Evolutionary conservation across 2,888 invertebrate species (phyloP), one percentile per base, ranked within the genome.

Genomic region (Ariolimax columbianus): DNA sequence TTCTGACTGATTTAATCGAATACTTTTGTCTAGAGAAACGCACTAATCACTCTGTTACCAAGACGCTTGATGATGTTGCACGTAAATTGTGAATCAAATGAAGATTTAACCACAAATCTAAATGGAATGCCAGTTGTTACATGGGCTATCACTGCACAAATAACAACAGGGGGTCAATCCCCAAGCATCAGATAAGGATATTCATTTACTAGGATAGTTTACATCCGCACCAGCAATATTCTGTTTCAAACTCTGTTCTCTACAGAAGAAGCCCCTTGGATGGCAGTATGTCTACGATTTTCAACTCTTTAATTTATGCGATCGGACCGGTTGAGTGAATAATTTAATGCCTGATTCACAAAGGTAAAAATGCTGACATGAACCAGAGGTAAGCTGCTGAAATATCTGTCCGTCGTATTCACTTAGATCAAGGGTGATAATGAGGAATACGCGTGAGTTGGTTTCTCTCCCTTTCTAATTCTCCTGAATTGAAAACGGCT

Each of bases 341-440:
- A 47, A 47, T 47, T 47, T 14, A 47, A 11, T 47, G 47, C 7
- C 14, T 47, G 14, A 47, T 47, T 47, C 14, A 11, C 47, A 47
- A 38, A 72, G 26, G 38, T 23, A 38, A 40, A 26, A 40, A 73
- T 43, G 73, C 9, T n/a, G 30, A 43, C 26, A 43, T 9, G 43
- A 73, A 73, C 73, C 38, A 43, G n/a, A 11, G 9, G 26, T 9
- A 73, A 14, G 40, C 43, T 51, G 19, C 30, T 17, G 51, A 19
- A 30, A 75, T 75, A 51, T 23, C 33, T 75, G 17, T 51, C 30
- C 4, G 33, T 75, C 51, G 51, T 6, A 75, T 75, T 75, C 51
- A 33, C 75, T 75, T 75, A 75, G 51, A 75, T 75, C 33, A 33
- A 19, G 47, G 51, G 75, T 51, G 75, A 75, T 75, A 75, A 75